Evolutionary conservation across 2,888 invertebrate genomes (phyloP), one percentile per base, ranked within the genome.

Genomic region (Napeogenes sylphis): DNA sequence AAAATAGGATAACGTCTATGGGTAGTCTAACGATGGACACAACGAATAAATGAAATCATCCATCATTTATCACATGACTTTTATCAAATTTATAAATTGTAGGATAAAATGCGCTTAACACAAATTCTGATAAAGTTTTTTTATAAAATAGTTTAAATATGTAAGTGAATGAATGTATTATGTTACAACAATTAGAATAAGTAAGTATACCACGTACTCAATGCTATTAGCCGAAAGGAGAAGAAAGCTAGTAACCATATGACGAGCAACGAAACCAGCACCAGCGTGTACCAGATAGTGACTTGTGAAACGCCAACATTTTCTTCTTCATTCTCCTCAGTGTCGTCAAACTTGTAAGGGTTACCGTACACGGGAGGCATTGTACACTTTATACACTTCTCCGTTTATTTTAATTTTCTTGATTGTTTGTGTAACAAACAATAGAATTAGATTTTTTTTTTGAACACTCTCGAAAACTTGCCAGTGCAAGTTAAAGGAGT

Each of bases 221-320:
- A 47, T 45, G 83, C 73, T 32, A 87, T 73, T 4, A 87, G 71
- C 74, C 87, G 74, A 1, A 90, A 73, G 38, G 83, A 84, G 74
- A 84, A 84, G 78, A 82, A 89, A 55, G 87, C 68, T 3, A 86
- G 13, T 0, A 89, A 70, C 90, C 90, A 90, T 0, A 78, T 71
- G 0, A 89, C 62, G 57, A 90, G 71, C 81, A 90, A 80, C 4
- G 67, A 73, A 0, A 88, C 61, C 58, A 90, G 70, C 8, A 83
- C 76, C 4, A 87, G 70, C 76, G 83, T 77, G 63, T 90, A 90
- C 86, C 85, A 89, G 54, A 88, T 79, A 1, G 85, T 80, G 79
- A 88, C 81, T 33, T 85, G 72, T 0, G 75, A 75, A 14, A 85
- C 56, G 5, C 64, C 71, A 0, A 69, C 56, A 0, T 21, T 21